Conservation (phyloP, 2,113 vertebrate species). For the Antidorcas marsupialis region DNA sequence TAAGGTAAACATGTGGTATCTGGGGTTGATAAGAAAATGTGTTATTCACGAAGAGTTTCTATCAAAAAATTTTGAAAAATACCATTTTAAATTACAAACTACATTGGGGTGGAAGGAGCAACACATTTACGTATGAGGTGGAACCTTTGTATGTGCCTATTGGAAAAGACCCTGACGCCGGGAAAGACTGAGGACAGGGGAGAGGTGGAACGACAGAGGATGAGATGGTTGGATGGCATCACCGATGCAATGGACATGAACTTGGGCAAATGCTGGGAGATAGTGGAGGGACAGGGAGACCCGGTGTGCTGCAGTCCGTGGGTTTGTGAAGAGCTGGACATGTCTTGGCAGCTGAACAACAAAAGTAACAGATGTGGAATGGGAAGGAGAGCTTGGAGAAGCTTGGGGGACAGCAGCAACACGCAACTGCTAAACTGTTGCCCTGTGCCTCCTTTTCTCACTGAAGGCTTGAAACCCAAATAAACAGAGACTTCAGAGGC, state of each 20-base stretch:
- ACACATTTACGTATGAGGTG: not conserved
- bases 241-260: not conserved
- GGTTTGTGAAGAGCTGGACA: not conserved
- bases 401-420: not conserved
- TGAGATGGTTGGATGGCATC: not conserved
- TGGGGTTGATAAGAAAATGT: not conserved
- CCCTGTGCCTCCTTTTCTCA: not conserved
- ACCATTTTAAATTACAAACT: not conserved
- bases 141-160: not conserved
- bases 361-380: not conserved
- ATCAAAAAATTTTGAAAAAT: not conserved
- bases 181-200: not conserved
- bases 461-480: not conserved
- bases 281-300: not conserved
- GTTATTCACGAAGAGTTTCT: not conserved
- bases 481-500: not conserved
- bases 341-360: not conserved
- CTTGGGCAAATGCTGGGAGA: not conserved
- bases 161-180: not conserved
- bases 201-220: not conserved
- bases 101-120: not conserved
- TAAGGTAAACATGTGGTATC: not conserved
- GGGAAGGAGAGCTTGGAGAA: not conserved
- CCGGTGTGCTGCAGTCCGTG: not conserved
- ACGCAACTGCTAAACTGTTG: rapidly evolving